These are phyloP conservation scores for Norana najaformis DNA, from an alignment of 2,888 invertebrate genomes.

Conservation along the genomic window DNA sequence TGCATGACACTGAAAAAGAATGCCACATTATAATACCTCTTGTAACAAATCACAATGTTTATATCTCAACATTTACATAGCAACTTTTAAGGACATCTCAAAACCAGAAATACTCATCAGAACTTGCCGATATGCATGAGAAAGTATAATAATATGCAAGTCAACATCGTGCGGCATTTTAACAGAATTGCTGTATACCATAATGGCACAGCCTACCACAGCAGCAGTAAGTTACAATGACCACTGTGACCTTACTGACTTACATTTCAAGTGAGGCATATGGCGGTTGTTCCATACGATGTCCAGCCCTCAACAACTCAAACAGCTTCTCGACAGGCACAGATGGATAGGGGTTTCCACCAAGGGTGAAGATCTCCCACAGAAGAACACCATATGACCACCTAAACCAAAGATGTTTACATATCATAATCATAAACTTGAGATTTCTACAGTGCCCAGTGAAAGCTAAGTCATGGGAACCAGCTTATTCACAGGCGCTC, in stretches of 20 bases:
- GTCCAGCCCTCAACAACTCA: slow-evolving; percentile 84
- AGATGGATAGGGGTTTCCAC: slow-evolving; percentile 39
- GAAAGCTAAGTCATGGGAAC: too few relatives aligned
- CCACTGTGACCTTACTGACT: slow-evolving; percentile 14
- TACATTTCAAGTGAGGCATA: slow-evolving; percentile 92
- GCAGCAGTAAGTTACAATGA: neutral
- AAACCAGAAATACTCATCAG: neutral
- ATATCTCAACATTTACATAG: neutral
- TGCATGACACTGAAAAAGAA: too few relatives aligned
- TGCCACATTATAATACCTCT: neutral
- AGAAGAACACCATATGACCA: slow-evolving; percentile 39
- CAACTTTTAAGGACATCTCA: neutral
- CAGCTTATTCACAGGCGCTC: too few relatives aligned
- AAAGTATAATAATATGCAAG: too few relatives aligned
- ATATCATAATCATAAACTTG: too few relatives aligned
- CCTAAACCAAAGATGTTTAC: neutral
- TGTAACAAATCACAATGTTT: neutral
- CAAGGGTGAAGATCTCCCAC: slow-evolving; percentile 40
- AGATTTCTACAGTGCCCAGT: too few relatives aligned
- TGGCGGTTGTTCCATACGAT: slow-evolving; percentile 92
- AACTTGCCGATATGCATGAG: neutral
- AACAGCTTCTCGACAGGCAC: slow-evolving; percentile 87
- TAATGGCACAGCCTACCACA: neutral
- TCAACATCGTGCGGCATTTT: neutral
- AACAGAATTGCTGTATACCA: neutral